These are phyloP conservation scores for Cryptomyrus ogoouensis DNA, from an alignment of 2,113 vertebrate genomes.

Conservation along the genomic window DNA sequence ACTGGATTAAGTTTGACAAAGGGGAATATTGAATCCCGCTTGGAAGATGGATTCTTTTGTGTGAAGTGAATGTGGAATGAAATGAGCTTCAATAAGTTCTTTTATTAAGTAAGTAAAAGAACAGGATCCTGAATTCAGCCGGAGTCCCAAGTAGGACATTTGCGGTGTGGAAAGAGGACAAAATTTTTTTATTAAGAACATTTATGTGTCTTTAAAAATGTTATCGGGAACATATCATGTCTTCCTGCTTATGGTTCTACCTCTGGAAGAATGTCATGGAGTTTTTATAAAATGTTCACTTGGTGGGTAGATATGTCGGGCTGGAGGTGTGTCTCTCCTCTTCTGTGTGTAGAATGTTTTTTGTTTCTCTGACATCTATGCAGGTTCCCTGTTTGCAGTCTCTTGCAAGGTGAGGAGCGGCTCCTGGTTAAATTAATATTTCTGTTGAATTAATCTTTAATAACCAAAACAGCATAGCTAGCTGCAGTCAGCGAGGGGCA, in stretches of 20 bases:
- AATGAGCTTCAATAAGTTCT: slow-evolving; percentile 6
- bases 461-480: not conserved
- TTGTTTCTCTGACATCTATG: not conserved
- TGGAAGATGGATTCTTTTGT: not conserved
- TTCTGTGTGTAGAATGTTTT: not conserved
- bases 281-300: not conserved
- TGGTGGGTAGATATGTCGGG: not conserved
- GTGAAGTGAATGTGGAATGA: slow-evolving; percentile 8
- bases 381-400: not conserved
- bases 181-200: not conserved
- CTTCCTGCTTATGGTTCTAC: not conserved
- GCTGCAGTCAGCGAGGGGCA: not conserved
- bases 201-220: not conserved
- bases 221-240: not conserved
- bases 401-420: not conserved
- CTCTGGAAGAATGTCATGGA: not conserved
- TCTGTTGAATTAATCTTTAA: not conserved
- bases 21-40: slow-evolving; percentile 9
- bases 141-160: not conserved
- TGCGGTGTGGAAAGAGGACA: not conserved
- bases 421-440: not conserved
- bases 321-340: not conserved
- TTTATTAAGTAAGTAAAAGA: not conserved
- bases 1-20: slow-evolving; percentile 21
- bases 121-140: not conserved